phyloP scores from a whole-genome alignment of 2,113 vertebrate genomes.

The Muscicapa adusta region DNA sequence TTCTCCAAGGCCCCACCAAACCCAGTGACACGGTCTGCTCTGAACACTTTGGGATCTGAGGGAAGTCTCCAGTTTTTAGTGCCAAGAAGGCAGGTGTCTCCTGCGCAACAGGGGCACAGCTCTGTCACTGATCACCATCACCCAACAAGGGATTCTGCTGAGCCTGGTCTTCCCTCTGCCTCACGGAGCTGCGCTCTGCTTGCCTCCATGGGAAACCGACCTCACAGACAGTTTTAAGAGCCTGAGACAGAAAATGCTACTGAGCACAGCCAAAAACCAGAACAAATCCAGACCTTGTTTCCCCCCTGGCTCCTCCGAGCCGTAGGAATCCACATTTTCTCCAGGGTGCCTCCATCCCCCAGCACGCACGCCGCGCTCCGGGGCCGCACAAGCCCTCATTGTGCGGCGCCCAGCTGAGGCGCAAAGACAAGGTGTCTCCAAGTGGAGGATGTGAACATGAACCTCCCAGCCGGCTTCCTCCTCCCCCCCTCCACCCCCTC shows the following conservation, averaged over 20 bases:
- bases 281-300: background rate
- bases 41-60: fast-evolving
- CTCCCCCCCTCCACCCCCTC: conserved; percentile 27
- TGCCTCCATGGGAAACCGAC: background rate
- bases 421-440: conserved; percentile 60
- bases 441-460: conserved; percentile 40
- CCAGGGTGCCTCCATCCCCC: background rate
- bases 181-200: background rate
- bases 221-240: background rate
- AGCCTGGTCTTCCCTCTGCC: background rate
- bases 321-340: background rate
- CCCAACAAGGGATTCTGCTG: background rate
- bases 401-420: conserved; percentile 16
- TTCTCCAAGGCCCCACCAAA: background rate
- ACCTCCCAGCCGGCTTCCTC: conserved; percentile 58
- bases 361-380: background rate
- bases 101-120: background rate
- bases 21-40: fast-evolving
- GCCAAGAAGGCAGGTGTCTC: background rate
- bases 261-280: background rate
- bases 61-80: background rate
- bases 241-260: background rate
- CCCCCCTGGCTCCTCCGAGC: background rate
- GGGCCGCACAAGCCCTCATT: conserved; percentile 57
- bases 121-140: background rate